Percentiles rank a stretch among this genome's conserved stretches.
Conservation (phyloP, 2,113 vertebrate genomes). For the Chloroceryle aenea region DNA sequence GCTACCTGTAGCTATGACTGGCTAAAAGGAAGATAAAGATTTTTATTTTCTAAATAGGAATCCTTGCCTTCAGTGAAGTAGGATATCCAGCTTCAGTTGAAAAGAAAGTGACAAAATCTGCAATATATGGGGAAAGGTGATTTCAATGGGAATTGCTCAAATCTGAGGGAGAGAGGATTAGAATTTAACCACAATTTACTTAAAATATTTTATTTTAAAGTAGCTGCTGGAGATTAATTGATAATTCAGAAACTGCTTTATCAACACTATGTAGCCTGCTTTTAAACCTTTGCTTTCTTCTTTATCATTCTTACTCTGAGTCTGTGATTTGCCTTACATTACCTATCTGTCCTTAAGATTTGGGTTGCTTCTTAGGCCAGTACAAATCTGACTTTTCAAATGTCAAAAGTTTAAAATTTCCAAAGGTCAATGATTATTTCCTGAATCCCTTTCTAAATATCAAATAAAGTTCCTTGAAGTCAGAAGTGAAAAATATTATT, state of each 20-base stretch:
- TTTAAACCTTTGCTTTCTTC: neutral
- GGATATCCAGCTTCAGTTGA: neutral
- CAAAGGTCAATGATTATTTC: neutral
- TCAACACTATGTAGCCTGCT: neutral
- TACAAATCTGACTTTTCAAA: neutral
- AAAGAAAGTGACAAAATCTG: neutral
- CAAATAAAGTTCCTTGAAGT: neutral
- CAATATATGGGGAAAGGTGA: neutral
- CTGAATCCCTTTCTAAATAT: neutral
- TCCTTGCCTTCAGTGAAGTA: neutral
- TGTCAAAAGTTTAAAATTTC: neutral
- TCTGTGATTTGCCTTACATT: neutral
- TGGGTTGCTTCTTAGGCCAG: neutral
- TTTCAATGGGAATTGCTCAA: neutral
- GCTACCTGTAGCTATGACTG: conserved; percentile 14
- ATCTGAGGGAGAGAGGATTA: neutral
- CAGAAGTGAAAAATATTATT: neutral
- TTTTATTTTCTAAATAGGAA: neutral
- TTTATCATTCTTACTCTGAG: neutral
- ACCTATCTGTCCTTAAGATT: neutral
- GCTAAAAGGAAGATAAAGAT: conserved; percentile 31
- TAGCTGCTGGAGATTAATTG: neutral
- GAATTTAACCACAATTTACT: neutral
- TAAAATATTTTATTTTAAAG: neutral
- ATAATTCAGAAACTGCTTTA: neutral